Percentiles rank a stretch among this genome's conserved stretches.
Conservation (phyloP, 92 coral and sea anemone genomes). For the Galaxea fascicularis region DNA sequence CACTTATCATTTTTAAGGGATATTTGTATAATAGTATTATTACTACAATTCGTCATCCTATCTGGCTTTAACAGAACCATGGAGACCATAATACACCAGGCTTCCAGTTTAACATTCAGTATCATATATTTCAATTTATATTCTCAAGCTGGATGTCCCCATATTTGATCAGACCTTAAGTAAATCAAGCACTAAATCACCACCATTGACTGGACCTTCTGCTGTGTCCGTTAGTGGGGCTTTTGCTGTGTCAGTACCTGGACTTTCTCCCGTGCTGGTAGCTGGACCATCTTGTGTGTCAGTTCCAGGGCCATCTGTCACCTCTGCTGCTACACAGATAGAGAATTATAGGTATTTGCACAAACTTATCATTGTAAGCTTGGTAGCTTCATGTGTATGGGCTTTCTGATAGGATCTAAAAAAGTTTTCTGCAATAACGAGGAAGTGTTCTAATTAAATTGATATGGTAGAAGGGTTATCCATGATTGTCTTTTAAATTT, state of each 20-base stretch:
- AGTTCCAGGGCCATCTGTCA: background rate
- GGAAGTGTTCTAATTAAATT: background rate
- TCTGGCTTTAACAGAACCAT: too few relatives aligned
- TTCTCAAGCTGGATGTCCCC: background rate
- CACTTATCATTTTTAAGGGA: too few relatives aligned
- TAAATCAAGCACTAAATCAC: background rate
- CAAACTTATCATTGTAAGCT: background rate
- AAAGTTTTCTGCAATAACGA: background rate
- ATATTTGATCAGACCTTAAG: background rate
- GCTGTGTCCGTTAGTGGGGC: too few relatives aligned
- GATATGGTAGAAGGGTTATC: background rate
- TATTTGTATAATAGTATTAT: too few relatives aligned
- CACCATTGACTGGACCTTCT: background rate
- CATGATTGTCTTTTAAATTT: conserved; percentile 4
- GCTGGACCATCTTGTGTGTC: too few relatives aligned
- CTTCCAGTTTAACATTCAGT: background rate
- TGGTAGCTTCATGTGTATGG: background rate
- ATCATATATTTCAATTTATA: background rate
- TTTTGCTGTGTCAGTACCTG: too few relatives aligned
- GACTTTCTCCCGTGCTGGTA: too few relatives aligned
- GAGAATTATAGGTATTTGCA: conserved; percentile 8
- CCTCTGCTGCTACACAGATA: background rate
- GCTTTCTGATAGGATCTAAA: too few relatives aligned
- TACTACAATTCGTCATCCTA: too few relatives aligned
- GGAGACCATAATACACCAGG: conserved; percentile 10